Evolutionary conservation across 2,888 invertebrate species (phyloP).

Genomic region (Agrotis ipsilon): DNA sequence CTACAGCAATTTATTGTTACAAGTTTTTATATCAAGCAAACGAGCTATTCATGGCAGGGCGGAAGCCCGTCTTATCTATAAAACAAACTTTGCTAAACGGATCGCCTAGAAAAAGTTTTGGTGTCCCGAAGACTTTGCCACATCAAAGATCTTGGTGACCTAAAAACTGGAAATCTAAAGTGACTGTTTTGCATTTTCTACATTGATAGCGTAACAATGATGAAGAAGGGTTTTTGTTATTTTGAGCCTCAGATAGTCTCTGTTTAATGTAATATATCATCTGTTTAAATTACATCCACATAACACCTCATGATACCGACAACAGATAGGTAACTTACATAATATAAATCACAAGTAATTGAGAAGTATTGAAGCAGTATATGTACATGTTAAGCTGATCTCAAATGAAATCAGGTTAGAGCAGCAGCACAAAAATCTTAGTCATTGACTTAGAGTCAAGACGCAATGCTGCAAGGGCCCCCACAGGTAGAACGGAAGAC

Average conservation of each 20-base stretch:
- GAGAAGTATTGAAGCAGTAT: too few relatives aligned
- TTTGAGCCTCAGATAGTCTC: background rate
- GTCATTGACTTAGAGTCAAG: too few relatives aligned
- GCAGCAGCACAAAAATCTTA: too few relatives aligned
- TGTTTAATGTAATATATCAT: background rate
- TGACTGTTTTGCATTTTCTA: conserved; percentile 36
- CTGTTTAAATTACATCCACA: background rate
- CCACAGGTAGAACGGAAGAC: too few relatives aligned
- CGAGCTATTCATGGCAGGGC: conserved; percentile 56
- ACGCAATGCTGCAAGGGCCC: too few relatives aligned
- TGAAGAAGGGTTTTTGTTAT: conserved; percentile 1
- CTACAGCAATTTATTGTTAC: conserved; percentile 50
- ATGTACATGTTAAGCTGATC: too few relatives aligned
- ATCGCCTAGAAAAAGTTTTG: conserved; percentile 57
- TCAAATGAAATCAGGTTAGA: too few relatives aligned
- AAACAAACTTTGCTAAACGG: conserved; percentile 59
- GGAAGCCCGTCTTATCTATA: conserved; percentile 55
- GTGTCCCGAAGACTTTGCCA: conserved; percentile 41
- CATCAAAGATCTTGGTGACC: conserved; percentile 52
- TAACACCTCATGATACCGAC: too few relatives aligned
- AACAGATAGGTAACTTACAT: too few relatives aligned
- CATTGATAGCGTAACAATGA: conserved; percentile 14
- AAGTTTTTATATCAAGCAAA: conserved; percentile 61
- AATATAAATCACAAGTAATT: too few relatives aligned
- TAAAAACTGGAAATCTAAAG: conserved; percentile 30